phyloP scores from a whole-genome alignment of 2,888 invertebrate genomes.

The Drosophila infuscata region DNA sequence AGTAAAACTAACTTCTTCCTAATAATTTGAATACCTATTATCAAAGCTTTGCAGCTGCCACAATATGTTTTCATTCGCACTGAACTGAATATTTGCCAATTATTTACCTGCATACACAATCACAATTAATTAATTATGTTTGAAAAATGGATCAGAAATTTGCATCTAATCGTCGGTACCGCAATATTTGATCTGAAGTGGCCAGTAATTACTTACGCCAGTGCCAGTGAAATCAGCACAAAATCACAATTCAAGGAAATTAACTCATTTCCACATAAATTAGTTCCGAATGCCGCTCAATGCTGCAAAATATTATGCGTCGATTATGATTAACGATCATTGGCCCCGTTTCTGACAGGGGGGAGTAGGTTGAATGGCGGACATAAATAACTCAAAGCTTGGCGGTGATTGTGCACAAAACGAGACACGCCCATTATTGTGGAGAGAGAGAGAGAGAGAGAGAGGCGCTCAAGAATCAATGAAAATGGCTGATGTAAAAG shows the following conservation, averaged over 20 bases:
- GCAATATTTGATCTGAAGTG: slow-evolving; percentile 51
- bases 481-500: slow-evolving; percentile 18
- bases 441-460: not conserved
- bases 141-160: slow-evolving; percentile 50
- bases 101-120: slow-evolving; percentile 44
- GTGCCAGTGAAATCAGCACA: slow-evolving; percentile 73
- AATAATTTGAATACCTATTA: not conserved
- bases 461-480: not conserved
- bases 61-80: not conserved
- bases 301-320: slow-evolving; percentile 72
- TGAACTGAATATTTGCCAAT: slow-evolving; percentile 32
- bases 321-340: slow-evolving; percentile 83
- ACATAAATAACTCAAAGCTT: slow-evolving; percentile 53
- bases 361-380: not conserved
- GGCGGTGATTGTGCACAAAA: slow-evolving; percentile 56
- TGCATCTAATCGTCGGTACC: slow-evolving; percentile 41
- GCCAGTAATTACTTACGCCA: slow-evolving; percentile 63
- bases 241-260: slow-evolving; percentile 81
- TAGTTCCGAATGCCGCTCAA: slow-evolving; percentile 69
- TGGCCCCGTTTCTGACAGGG: slow-evolving; percentile 32
- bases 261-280: slow-evolving; percentile 83
- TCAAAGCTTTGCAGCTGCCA: not conserved
- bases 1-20: not conserved
- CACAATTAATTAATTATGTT: slow-evolving; percentile 62
- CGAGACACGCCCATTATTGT: slow-evolving; percentile 20